phyloP scores from a whole-genome alignment of 2,113 vertebrate species.

The Ptychochromis oligacanthus region DNA sequence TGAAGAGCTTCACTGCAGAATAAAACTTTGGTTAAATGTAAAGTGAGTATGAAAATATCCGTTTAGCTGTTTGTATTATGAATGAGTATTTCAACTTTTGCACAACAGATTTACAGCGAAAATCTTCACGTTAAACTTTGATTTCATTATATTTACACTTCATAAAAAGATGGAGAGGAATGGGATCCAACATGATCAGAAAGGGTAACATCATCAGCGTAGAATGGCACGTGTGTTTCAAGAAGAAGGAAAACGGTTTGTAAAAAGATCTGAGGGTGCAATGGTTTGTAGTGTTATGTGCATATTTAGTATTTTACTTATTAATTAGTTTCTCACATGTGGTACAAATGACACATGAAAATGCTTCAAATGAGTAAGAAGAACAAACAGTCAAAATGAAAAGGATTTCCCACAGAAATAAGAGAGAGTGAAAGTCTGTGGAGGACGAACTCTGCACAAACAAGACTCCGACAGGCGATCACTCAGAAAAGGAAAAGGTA shows the following conservation, averaged over 20 bases:
- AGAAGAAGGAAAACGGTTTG: neutral
- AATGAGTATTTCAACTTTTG: neutral
- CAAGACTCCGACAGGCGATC: neutral
- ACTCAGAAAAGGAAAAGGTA: neutral
- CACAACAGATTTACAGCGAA: neutral
- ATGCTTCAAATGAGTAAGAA: neutral
- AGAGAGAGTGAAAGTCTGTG: neutral
- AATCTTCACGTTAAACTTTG: neutral
- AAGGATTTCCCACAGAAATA: neutral
- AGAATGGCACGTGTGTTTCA: neutral
- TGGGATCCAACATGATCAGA: neutral
- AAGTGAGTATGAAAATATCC: neutral
- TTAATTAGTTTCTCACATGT: neutral
- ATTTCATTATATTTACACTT: neutral
- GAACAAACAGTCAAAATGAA: neutral
- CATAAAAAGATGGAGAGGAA: neutral
- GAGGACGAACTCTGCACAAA: neutral
- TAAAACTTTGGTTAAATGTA: neutral
- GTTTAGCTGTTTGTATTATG: neutral
- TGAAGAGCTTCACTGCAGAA: neutral
- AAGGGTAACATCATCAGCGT: neutral
- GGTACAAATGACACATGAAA: neutral
- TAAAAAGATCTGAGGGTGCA: neutral
- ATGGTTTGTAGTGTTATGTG: neutral
- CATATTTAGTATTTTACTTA: neutral